phyloP scores from a whole-genome alignment of 2,888 invertebrate species.

The Trichacis sp. region DNA sequence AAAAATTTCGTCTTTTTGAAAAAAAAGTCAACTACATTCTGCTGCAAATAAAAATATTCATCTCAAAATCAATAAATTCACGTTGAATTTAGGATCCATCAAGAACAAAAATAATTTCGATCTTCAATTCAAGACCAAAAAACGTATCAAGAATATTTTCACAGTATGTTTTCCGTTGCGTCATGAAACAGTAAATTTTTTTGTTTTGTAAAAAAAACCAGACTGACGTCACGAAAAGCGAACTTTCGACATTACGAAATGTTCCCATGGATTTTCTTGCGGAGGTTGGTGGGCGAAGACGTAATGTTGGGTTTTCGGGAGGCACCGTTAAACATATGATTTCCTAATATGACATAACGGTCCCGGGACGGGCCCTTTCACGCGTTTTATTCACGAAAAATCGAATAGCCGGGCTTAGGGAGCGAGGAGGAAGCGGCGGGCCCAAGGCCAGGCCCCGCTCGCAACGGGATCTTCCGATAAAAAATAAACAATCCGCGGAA shows the following conservation, averaged over 20 bases:
- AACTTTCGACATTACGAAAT: neutral
- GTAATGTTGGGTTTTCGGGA: constrained; percentile 30
- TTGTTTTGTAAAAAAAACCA: no score
- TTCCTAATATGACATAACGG: constrained; percentile 69
- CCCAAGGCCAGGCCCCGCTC: constrained; percentile 35
- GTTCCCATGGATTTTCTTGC: constrained; percentile 2
- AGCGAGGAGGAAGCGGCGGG: constrained; percentile 34
- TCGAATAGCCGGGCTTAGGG: constrained; percentile 18
- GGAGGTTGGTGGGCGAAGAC: constrained; percentile 11
- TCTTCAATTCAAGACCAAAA: no score
- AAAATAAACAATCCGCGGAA: constrained; percentile 13
- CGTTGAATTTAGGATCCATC: no score
- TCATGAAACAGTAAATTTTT: no score
- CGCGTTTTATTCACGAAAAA: constrained; percentile 40
- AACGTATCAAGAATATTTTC: no score
- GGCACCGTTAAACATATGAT: constrained; percentile 62
- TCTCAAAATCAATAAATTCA: no score
- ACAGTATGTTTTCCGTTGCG: no score
- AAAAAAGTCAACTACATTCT: no score
- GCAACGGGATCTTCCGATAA: constrained; percentile 38
- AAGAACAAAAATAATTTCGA: no score
- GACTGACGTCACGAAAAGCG: no score
- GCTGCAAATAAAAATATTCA: no score
- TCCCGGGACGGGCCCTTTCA: constrained; percentile 40
- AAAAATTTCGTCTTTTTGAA: no score